Conservation (phyloP, 2,888 invertebrate genomes). For the Sarcophaga caerulescens region DNA sequence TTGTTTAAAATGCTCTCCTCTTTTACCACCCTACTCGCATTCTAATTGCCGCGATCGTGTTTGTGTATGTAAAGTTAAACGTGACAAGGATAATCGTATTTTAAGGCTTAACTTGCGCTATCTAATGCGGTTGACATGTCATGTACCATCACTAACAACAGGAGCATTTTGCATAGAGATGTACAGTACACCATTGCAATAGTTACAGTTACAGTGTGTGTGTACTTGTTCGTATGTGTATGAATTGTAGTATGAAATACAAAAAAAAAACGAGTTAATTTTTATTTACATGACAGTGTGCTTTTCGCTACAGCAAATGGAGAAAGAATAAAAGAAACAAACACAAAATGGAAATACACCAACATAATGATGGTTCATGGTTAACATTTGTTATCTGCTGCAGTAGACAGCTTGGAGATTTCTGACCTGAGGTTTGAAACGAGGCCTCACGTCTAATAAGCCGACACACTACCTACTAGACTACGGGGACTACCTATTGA, state of each 20-base stretch:
- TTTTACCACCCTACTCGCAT: too few relatives aligned
- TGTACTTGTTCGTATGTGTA: too few relatives aligned
- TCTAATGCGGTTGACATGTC: constrained; percentile 22
- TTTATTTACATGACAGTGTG: background rate
- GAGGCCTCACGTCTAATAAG: too few relatives aligned
- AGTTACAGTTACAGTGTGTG: too few relatives aligned
- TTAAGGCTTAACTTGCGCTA: constrained; percentile 12
- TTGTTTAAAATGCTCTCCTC: background rate
- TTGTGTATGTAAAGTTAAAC: constrained; percentile 35
- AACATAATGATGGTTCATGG: constrained; percentile 1
- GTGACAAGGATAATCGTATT: constrained; percentile 51
- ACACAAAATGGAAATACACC: background rate
- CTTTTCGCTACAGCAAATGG: background rate
- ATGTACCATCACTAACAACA: background rate
- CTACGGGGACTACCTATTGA: too few relatives aligned
- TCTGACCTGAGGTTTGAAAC: too few relatives aligned
- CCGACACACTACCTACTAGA: too few relatives aligned
- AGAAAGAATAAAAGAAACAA: background rate
- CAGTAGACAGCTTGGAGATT: background rate
- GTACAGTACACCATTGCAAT: too few relatives aligned
- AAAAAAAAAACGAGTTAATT: too few relatives aligned
- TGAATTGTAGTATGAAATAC: too few relatives aligned
- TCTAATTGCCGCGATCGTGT: too few relatives aligned
- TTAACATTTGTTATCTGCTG: background rate
- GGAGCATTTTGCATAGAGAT: too few relatives aligned